These are phyloP conservation scores for Agriotes lineatus DNA, from an alignment of 2,888 invertebrate genomes.

Conservation along the genomic window DNA sequence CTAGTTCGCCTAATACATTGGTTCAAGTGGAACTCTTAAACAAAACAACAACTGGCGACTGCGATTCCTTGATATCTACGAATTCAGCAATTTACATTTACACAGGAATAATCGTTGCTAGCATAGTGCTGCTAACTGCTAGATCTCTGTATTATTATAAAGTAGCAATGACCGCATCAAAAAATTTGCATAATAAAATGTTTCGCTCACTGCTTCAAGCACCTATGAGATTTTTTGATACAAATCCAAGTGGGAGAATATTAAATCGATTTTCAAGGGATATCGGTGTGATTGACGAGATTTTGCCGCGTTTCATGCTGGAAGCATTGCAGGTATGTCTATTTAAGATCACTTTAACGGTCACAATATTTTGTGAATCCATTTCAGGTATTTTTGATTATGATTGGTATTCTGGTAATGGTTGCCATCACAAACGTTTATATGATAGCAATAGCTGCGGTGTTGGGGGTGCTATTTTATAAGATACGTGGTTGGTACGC, in stretches of 20 bases:
- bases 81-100: slow-evolving; percentile 62
- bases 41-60: neutral
- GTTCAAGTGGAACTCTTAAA: neutral
- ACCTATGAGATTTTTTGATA: slow-evolving; percentile 88
- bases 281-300: slow-evolving; percentile 74
- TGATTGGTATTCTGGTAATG: slow-evolving; percentile 77
- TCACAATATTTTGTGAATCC: no score
- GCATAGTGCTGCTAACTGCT: slow-evolving; percentile 66
- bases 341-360: no score
- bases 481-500: slow-evolving; percentile 75
- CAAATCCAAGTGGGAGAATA: slow-evolving; percentile 83
- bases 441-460: slow-evolving; percentile 72
- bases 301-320: slow-evolving; percentile 69
- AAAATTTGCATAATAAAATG: slow-evolving; percentile 86
- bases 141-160: slow-evolving; percentile 73
- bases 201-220: slow-evolving; percentile 82
- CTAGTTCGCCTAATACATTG: no score
- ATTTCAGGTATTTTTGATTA: slow-evolving; percentile 72
- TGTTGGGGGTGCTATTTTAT: slow-evolving; percentile 75
- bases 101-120: slow-evolving; percentile 57
- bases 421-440: slow-evolving; percentile 77
- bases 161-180: slow-evolving; percentile 81
- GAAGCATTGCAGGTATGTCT: slow-evolving; percentile 69
- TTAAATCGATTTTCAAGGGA: slow-evolving; percentile 85
- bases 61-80: neutral